A percentile compares a stretch with the other conserved stretches of the same genome.
Conservation (phyloP, 2,888 invertebrate genomes). For the Phytoseiulus persimilis region DNA sequence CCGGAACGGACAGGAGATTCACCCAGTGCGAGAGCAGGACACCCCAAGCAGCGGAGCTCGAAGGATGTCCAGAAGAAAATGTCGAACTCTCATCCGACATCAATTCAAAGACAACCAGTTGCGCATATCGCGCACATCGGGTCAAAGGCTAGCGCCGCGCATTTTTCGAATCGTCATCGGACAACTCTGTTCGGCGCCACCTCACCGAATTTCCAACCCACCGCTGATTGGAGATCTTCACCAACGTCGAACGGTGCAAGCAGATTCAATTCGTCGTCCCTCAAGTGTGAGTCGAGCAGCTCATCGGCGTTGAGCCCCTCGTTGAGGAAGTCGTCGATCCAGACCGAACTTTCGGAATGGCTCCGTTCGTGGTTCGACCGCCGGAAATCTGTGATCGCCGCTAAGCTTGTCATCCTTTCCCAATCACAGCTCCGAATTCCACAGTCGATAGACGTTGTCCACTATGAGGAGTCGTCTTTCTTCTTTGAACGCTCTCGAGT, state of each 20-base stretch:
- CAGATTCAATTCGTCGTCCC: not conserved
- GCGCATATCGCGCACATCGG: slow-evolving; percentile 28
- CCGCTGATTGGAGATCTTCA: slow-evolving; percentile 28
- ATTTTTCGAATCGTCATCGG: not conserved
- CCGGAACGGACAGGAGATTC: not conserved
- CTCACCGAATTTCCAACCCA: slow-evolving; percentile 16
- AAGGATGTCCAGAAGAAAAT: not conserved
- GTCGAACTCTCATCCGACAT: not conserved
- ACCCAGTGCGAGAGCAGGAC: not conserved
- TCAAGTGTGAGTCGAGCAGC: not conserved
- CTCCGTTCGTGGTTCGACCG: slow-evolving; percentile 36
- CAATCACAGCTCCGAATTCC: not conserved
- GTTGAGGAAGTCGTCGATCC: slow-evolving; percentile 26
- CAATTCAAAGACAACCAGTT: not conserved
- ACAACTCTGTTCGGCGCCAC: not conserved
- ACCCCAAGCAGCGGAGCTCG: not conserved
- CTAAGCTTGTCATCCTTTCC: not conserved
- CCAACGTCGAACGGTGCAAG: not conserved
- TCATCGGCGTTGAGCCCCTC: not conserved
- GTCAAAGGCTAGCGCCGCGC: not conserved
- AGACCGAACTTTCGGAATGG: not conserved
- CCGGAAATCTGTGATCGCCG: slow-evolving; percentile 23
- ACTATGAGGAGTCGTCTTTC: not conserved
- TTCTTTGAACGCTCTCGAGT: not conserved
- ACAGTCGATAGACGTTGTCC: not conserved